Conservation (phyloP, 2,888 invertebrate genomes). For the Priocnemis perturbator region DNA sequence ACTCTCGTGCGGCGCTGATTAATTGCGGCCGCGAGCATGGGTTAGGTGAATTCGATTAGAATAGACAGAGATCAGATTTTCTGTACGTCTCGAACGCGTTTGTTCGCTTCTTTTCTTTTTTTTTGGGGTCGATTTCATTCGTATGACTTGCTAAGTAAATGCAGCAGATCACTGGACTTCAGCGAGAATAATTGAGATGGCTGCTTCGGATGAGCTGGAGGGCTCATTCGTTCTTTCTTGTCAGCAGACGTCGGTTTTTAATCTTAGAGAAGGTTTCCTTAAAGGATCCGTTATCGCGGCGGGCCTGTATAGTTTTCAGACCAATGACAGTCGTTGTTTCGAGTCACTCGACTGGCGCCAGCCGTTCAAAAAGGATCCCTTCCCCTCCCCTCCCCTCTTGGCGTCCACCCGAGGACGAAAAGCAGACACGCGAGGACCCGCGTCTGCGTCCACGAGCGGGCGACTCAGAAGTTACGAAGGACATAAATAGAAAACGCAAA, state of each 20-base stretch:
- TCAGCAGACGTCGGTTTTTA: background rate
- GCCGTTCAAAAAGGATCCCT: background rate
- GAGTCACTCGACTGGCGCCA: conserved; percentile 21
- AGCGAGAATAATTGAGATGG: no score
- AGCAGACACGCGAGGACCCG: conserved; percentile 38
- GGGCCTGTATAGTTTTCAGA: conserved; percentile 48
- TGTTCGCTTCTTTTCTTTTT: no score
- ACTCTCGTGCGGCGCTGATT: no score
- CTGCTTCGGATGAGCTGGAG: no score
- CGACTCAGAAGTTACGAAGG: conserved; percentile 21
- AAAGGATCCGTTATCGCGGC: conserved; percentile 49
- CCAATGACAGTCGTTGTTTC: conserved; percentile 53
- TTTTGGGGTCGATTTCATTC: no score
- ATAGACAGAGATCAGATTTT: no score
- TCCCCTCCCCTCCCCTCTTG: conserved; percentile 22
- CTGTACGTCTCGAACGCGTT: no score
- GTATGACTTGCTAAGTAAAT: no score
- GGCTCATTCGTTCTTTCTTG: no score
- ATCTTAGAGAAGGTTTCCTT: conserved; percentile 9
- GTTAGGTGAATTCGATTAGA: no score
- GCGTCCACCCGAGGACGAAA: conserved; percentile 43
- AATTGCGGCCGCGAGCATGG: no score
- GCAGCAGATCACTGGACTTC: no score
- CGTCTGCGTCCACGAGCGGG: background rate
- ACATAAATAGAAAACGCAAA: conserved; percentile 34